Percentiles rank a stretch among this genome's conserved stretches.
Conservation (phyloP, 2,113 vertebrate species). For the Nothocercus nigrocapillus region DNA sequence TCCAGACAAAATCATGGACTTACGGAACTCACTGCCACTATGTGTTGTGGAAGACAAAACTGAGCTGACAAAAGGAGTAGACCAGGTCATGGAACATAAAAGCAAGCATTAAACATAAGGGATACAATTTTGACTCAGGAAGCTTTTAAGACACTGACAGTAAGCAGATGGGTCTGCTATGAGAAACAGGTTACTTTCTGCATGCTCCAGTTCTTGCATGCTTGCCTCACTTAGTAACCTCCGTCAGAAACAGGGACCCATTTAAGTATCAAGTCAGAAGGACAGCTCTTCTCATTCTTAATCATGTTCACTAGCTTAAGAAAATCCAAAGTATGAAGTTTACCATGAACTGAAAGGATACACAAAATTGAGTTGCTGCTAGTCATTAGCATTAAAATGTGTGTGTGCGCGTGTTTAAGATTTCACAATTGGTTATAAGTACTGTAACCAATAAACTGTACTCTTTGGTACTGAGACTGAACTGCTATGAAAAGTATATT, state of each 20-base stretch:
- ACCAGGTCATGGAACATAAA: background rate
- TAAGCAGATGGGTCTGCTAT: background rate
- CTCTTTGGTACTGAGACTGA: background rate
- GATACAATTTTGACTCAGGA: rapidly evolving
- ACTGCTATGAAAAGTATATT: background rate
- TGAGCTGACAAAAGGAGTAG: background rate
- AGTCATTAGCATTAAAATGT: background rate
- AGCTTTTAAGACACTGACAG: background rate
- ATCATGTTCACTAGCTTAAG: background rate
- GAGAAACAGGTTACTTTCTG: background rate
- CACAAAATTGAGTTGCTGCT: background rate
- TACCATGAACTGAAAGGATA: background rate
- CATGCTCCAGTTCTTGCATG: background rate
- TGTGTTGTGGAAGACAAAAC: background rate
- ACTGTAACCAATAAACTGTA: background rate
- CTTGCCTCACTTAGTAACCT: rapidly evolving
- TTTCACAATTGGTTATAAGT: background rate
- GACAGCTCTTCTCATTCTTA: background rate
- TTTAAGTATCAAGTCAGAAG: background rate
- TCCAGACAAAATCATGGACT: background rate
- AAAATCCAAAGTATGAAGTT: background rate
- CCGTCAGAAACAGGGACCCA: rapidly evolving
- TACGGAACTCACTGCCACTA: background rate
- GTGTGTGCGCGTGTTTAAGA: too few species aligned
- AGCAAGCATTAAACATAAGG: background rate